phyloP scores from a whole-genome alignment of 2,113 vertebrate genomes.

The Neofelis nebulosa region DNA sequence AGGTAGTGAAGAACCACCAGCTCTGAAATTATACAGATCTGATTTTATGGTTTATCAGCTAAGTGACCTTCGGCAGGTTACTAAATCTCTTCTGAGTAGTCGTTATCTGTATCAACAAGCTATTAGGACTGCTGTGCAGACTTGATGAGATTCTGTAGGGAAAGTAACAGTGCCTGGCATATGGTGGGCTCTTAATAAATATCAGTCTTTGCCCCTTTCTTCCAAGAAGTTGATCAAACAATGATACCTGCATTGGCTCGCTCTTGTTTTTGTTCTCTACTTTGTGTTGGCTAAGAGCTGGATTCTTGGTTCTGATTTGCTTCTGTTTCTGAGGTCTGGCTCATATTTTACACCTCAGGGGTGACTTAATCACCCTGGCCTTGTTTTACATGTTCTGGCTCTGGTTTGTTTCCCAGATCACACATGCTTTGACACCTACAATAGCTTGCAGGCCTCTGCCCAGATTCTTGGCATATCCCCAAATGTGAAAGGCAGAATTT shows the following conservation, averaged over 20 bases:
- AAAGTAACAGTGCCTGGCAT: background rate
- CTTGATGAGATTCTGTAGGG: background rate
- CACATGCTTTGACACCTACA: constrained; percentile 50
- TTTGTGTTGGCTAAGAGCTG: background rate
- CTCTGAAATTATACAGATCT: constrained; percentile 20
- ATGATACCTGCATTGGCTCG: background rate
- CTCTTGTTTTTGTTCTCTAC: background rate
- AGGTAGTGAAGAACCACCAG: background rate
- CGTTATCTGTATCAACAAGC: constrained; percentile 33
- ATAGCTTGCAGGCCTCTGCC: constrained; percentile 57
- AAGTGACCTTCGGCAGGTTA: constrained; percentile 38
- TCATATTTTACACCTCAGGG: constrained; percentile 24
- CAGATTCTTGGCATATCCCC: constrained; percentile 41
- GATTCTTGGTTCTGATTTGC: constrained; percentile 27
- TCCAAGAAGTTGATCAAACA: constrained; percentile 21
- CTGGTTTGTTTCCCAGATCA: constrained; percentile 58
- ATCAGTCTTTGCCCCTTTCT: background rate
- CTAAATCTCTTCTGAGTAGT: constrained; percentile 46
- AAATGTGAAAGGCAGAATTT: constrained; percentile 35
- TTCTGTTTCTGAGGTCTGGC: constrained; percentile 60
- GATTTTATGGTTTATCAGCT: constrained; percentile 53
- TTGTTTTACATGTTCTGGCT: constrained; percentile 33
- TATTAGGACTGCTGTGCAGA: background rate
- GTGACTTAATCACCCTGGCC: constrained; percentile 59
- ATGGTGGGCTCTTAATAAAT: background rate